Conservation (phyloP, 2,113 vertebrate species). For the Zosterops borbonicus region DNA sequence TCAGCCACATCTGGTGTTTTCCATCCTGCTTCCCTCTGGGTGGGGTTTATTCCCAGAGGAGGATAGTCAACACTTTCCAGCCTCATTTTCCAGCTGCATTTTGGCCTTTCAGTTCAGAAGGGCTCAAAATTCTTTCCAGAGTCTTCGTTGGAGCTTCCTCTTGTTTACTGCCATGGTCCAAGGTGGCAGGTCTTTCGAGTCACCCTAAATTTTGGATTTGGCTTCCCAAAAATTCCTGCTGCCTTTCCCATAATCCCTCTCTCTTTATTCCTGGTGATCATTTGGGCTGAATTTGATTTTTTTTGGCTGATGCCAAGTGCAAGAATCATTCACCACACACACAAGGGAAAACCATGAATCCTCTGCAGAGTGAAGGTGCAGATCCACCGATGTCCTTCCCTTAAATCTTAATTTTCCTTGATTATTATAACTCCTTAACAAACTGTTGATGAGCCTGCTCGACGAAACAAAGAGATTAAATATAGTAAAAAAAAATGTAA, state of each 20-base stretch:
- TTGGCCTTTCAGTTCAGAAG: background rate
- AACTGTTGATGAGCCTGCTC: background rate
- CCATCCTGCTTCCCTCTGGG: constrained; percentile 25
- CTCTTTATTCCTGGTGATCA: background rate
- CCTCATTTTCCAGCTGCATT: constrained; percentile 2
- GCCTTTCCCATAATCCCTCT: background rate
- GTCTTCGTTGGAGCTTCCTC: background rate
- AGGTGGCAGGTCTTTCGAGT: background rate
- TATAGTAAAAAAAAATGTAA: background rate
- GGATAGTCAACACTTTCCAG: constrained; percentile 31
- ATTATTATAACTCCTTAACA: background rate
- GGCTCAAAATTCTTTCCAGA: background rate
- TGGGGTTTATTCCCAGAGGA: constrained; percentile 51
- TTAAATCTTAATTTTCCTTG: background rate
- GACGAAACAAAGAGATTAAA: background rate
- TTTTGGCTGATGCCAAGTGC: background rate
- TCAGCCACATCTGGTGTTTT: constrained; percentile 60
- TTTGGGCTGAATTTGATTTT: background rate
- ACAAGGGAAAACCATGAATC: fast-evolving
- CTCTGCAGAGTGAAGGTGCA: background rate
- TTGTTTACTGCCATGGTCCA: background rate
- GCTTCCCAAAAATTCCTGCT: background rate
- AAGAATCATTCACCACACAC: background rate
- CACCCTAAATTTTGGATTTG: background rate
- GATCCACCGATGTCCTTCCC: background rate